Evolutionary conservation across 2,113 vertebrate species (phyloP).

Genomic region (Mystacornis crossleyi): DNA sequence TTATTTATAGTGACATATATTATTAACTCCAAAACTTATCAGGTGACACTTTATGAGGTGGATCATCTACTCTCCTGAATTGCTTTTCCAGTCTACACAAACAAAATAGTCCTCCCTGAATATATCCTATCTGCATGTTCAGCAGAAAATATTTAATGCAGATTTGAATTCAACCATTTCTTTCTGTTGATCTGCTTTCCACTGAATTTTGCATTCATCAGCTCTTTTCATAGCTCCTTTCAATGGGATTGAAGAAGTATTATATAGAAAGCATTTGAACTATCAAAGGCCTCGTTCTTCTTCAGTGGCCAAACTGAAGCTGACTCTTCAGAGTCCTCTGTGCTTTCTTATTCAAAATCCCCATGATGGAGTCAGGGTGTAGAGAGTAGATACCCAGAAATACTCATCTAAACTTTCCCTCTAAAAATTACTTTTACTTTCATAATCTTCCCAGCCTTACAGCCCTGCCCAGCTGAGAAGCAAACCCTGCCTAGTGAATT

Average conservation of each 20-base stretch:
- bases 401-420: neutral
- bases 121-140: neutral
- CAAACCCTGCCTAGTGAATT: neutral
- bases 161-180: neutral
- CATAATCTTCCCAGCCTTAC: neutral
- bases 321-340: neutral
- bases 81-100: neutral
- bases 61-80: neutral
- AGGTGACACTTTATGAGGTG: neutral
- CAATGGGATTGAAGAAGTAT: neutral
- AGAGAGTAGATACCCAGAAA: neutral
- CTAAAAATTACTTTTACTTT: neutral
- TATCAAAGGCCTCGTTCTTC: neutral
- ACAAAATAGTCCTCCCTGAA: neutral
- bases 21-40: conserved; percentile 13
- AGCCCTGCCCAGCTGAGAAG: neutral
- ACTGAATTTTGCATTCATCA: neutral
- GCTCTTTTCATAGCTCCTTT: neutral
- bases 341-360: neutral
- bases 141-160: neutral
- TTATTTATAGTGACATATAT: neutral
- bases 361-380: neutral
- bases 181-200: neutral
- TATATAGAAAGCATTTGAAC: neutral
- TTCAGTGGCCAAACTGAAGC: neutral